These are phyloP conservation scores for Macrocentrus cingulum DNA, from an alignment of 1,140 invertebrate genomes.

Conservation along the genomic window DNA sequence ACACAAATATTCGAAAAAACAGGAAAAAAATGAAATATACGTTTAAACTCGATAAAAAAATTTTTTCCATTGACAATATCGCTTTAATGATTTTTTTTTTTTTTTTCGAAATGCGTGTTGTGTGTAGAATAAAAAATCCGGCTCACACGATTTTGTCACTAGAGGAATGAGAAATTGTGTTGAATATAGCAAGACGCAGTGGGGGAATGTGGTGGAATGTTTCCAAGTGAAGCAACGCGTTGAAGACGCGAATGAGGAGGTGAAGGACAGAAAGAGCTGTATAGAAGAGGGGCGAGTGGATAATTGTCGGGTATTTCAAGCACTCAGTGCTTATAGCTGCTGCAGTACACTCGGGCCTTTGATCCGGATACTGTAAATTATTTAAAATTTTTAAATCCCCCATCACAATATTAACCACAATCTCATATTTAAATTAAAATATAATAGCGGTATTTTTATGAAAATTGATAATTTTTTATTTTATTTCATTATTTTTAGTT, in stretches of 20 bases:
- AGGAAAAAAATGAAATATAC: no score
- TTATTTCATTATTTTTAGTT: no score
- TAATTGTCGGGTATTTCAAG: slow-evolving; percentile 17
- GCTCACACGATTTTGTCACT: not conserved
- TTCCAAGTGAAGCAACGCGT: not conserved
- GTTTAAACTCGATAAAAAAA: no score
- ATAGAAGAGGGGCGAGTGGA: slow-evolving; percentile 13
- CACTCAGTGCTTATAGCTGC: slow-evolving; percentile 7
- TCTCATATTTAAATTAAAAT: no score
- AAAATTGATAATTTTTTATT: no score
- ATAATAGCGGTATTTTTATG: no score
- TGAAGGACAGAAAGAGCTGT: not conserved
- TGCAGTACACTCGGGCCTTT: slow-evolving; percentile 11
- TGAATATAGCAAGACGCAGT: slow-evolving; percentile 9
- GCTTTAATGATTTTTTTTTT: not conserved
- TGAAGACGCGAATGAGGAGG: not conserved
- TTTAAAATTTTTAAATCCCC: not conserved
- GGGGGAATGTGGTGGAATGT: slow-evolving; percentile 2
- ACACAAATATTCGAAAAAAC: no score
- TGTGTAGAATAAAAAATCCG: not conserved
- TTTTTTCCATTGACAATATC: no score
- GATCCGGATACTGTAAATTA: slow-evolving; percentile 20
- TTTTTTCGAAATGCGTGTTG: not conserved
- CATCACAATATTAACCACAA: no score
- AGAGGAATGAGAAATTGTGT: slow-evolving; percentile 4